phyloP scores from a whole-genome alignment of 2,797 vertebrate genomes.

The Sphenopsis melanotis region DNA sequence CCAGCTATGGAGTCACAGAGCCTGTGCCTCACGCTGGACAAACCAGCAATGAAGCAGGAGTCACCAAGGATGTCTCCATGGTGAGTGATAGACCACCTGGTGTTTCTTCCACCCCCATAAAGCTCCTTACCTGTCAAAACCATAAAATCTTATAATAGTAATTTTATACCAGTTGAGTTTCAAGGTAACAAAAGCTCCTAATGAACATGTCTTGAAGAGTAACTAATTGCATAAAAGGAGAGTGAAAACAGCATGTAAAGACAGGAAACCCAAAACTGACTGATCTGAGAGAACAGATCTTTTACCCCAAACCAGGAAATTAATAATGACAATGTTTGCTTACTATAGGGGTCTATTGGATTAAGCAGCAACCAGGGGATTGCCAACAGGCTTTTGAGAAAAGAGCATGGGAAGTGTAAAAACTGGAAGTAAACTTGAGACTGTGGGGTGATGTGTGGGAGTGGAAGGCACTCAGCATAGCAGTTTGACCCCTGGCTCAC shows the following conservation, averaged over 20 bases:
- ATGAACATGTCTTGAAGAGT: background rate
- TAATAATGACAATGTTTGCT: background rate
- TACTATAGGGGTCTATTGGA: accelerated
- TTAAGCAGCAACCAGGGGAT: background rate
- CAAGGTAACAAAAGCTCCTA: background rate
- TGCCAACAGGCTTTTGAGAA: background rate
- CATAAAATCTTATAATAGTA: background rate
- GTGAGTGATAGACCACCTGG: constrained; percentile 81
- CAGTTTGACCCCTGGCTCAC: background rate
- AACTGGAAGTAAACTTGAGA: background rate
- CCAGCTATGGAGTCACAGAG: constrained; percentile 83
- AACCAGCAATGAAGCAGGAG: constrained; percentile 83
- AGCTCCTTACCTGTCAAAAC: constrained; percentile 80
- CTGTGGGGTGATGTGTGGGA: background rate
- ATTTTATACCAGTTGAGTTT: background rate
- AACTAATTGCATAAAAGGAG: background rate
- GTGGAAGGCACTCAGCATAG: background rate
- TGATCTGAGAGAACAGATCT: background rate
- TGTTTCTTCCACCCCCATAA: constrained; percentile 82
- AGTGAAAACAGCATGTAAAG: background rate
- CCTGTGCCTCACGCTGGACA: constrained; percentile 83
- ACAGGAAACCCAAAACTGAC: background rate
- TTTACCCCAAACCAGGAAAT: background rate
- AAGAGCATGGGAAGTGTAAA: background rate
- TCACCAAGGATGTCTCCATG: constrained; percentile 84